Evolutionary conservation across 1,140 invertebrate genomes (phyloP).

Genomic region (Drosophila pseudoobscura): DNA sequence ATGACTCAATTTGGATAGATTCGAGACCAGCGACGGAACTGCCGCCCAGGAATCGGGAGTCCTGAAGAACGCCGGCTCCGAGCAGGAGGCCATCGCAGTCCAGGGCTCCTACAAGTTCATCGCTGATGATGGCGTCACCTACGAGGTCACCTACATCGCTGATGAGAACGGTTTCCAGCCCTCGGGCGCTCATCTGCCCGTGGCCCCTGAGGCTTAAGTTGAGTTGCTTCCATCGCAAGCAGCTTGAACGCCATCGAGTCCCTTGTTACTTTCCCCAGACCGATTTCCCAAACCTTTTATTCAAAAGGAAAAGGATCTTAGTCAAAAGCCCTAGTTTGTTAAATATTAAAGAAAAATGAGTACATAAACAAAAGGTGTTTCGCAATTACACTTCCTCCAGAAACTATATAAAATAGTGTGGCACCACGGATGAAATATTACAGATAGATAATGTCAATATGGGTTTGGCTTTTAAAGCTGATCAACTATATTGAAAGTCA

Average conservation of each 20-base stretch:
- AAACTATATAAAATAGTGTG: background rate
- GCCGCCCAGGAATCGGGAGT: slow-evolving; percentile 1
- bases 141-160: slow-evolving; percentile 87
- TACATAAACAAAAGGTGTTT: slow-evolving; percentile 1
- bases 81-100: slow-evolving; percentile 83
- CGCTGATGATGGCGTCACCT: slow-evolving; percentile 86
- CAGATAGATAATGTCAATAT: no score
- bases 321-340: slow-evolving; percentile 34
- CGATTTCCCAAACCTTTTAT: slow-evolving; percentile 4
- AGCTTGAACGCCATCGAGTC: slow-evolving; percentile 9
- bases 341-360: slow-evolving; percentile 36
- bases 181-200: slow-evolving; percentile 87
- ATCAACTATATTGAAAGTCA: no score
- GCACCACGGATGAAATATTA: no score
- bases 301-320: slow-evolving; percentile 13
- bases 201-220: slow-evolving; percentile 49
- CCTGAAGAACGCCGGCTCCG: slow-evolving; percentile 46
- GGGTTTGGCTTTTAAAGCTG: no score
- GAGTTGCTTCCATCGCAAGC: slow-evolving; percentile 7
- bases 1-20: slow-evolving; percentile 16
- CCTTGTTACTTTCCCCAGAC: slow-evolving; percentile 28
- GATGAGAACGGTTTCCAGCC: slow-evolving; percentile 91
- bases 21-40: slow-evolving; percentile 55
- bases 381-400: background rate
- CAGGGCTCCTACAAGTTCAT: slow-evolving; percentile 85